Evolutionary conservation across 2,888 invertebrate species (phyloP).

Genomic region (Oscheius sp.): DNA sequence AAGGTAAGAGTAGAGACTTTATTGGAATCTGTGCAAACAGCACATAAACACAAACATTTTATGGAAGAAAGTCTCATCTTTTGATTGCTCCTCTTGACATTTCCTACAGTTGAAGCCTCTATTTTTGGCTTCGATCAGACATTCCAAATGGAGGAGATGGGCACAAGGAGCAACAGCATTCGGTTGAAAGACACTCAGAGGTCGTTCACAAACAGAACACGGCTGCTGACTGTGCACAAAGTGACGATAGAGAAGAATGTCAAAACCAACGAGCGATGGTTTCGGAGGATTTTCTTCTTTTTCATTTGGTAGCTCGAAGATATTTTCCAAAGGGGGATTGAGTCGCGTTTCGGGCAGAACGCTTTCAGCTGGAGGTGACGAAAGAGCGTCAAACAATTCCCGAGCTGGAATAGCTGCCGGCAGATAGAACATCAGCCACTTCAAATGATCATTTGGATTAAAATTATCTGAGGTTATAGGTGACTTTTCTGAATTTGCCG

Average conservation of each 20-base stretch:
- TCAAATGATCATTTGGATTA: no score
- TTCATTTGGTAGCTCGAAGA: neutral
- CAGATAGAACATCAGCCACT: slow-evolving; percentile 1
- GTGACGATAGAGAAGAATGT: slow-evolving; percentile 9
- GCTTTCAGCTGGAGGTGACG: neutral
- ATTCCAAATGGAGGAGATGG: slow-evolving; percentile 19
- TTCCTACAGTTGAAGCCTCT: neutral
- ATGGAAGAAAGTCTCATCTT: neutral
- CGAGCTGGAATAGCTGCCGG: neutral
- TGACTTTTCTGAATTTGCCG: neutral
- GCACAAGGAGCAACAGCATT: slow-evolving; percentile 9
- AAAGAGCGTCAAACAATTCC: slow-evolving; percentile 9
- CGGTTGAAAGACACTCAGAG: slow-evolving; percentile 9
- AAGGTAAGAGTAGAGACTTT: neutral
- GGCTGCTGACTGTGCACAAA: slow-evolving; percentile 22
- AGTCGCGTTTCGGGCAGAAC: neutral
- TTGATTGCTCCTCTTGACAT: neutral
- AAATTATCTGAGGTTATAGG: no score
- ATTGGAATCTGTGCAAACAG: slow-evolving; percentile 3
- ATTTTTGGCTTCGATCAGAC: slow-evolving; percentile 6
- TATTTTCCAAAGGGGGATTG: neutral
- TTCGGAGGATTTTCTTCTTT: neutral
- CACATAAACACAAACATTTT: neutral
- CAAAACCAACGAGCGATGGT: neutral
- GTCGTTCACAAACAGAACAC: slow-evolving; percentile 14